These are phyloP conservation scores for Capitella teleta DNA, from an alignment of 1,140 invertebrate species.

Conservation along the genomic window DNA sequence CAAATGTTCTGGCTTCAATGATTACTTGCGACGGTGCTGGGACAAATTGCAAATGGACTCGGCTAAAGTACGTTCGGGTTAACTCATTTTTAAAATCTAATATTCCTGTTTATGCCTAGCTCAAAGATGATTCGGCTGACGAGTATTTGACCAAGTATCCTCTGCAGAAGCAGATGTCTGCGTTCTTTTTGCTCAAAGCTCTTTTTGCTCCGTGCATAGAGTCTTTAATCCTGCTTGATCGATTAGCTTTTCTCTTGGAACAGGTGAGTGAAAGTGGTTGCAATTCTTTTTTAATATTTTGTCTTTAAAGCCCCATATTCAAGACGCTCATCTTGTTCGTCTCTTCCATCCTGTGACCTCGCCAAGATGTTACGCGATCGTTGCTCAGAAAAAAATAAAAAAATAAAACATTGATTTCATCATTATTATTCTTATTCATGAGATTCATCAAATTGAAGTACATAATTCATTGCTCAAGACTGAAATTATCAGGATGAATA, in stretches of 20 bases:
- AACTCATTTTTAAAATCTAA: too few species aligned
- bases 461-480: too few species aligned
- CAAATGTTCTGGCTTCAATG: constrained; percentile 12
- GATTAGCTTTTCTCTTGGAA: constrained; percentile 23
- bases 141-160: constrained; percentile 16
- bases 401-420: not conserved
- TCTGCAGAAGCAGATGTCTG: constrained; percentile 15
- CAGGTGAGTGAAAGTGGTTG: constrained; percentile 22
- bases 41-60: too few species aligned
- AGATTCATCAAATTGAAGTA: too few species aligned
- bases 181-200: constrained; percentile 24
- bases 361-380: constrained; percentile 28
- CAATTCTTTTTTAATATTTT: constrained; percentile 1
- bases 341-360: constrained; percentile 31
- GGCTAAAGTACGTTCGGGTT: too few species aligned
- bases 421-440: too few species aligned
- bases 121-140: constrained; percentile 16
- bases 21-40: constrained; percentile 19
- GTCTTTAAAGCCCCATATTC: constrained; percentile 8
- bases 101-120: constrained; percentile 15
- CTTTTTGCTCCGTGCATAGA: constrained; percentile 28
- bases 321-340: constrained; percentile 17
- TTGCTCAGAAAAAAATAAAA: constrained; percentile 12
- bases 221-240: constrained; percentile 24
- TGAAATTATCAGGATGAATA: too few species aligned